Evolutionary conservation across 2,888 invertebrate species (phyloP), one percentile per base, ranked within the genome.

Genomic region (Sarcophaga rosellei): DNA sequence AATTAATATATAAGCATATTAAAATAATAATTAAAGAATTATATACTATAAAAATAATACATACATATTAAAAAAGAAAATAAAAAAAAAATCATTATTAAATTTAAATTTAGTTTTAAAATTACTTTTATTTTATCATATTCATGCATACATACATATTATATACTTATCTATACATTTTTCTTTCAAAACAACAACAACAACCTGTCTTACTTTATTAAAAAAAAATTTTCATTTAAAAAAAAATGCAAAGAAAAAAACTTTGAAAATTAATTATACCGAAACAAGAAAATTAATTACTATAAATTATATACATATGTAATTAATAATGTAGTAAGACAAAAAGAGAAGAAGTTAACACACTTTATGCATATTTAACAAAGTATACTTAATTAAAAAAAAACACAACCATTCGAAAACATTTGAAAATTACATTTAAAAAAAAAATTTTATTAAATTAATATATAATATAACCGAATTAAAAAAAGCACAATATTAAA

Each of bases 361-460:
- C 89, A 88, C 70, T 76, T 88, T 89, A 88, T 85, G 88, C 86
- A 88, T 88, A 89, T 88, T 81, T 77, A 91, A 91, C 91, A 89
- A 91, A 79, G 84, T 86, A 84, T 84, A 87, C 85, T 81, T 85
- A 85, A 87, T 15, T 15, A 17, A 79, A 57, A 17, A 79, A 57
- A 21, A 74, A 59, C 79, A 68, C 20, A 63, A 77, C n/a, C 17
- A 53, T 53, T 53, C 17, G 53, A 69, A 70, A 66, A 69, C 65
- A 69, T 47, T 65, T 65, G 66, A 70, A 23, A 69, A 73, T 63
- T 21, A 59, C 35, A 72, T 66, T 65, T 53, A 72, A 63, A 21
- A 66, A 62, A 68, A 74, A 61, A 65, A 61, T n/a, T n/a, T n/a
- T n/a, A n/a, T 23, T 53, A 70, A 79, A 15, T 65, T 57, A n/a